These are phyloP conservation scores for Silurus lanzhouensis DNA, from an alignment of 2,797 vertebrate species.

Conservation along the genomic window DNA sequence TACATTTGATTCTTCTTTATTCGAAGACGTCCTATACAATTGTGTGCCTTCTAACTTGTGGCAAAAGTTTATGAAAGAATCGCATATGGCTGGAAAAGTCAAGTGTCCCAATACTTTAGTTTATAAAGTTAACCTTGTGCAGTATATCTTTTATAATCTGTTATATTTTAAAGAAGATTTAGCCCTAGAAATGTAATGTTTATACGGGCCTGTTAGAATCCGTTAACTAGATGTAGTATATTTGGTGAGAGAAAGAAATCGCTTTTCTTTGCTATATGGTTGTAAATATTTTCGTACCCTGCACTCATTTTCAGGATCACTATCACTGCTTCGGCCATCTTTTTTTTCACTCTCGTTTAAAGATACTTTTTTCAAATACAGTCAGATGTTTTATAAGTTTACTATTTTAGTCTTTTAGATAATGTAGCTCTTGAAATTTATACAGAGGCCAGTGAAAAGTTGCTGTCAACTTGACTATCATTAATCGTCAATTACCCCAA, in stretches of 20 bases:
- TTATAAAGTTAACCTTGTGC: background rate
- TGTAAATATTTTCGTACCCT: background rate
- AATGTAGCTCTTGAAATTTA: background rate
- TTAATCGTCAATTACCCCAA: background rate
- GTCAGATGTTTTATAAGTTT: background rate
- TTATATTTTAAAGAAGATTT: background rate
- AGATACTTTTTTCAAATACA: background rate
- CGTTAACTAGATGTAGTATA: background rate
- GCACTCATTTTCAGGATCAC: background rate
- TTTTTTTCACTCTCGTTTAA: background rate
- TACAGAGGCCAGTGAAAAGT: background rate
- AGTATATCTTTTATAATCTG: background rate
- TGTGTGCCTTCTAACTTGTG: too few relatives aligned
- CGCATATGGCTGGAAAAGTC: too few relatives aligned
- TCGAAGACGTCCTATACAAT: too few relatives aligned
- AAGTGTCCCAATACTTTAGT: too few relatives aligned
- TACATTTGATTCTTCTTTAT: too few relatives aligned
- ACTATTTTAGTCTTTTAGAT: background rate
- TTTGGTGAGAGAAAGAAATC: background rate
- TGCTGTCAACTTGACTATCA: background rate
- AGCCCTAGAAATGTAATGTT: background rate
- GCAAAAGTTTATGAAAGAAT: too few relatives aligned
- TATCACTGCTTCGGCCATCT: background rate
- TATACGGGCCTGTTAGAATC: background rate
- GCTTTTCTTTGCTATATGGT: background rate